A percentile compares a stretch with the other conserved stretches of the same genome.
These are phyloP conservation scores for Yponomeuta evonymella DNA, from an alignment of 2,888 invertebrate species.

Conservation along the genomic window DNA sequence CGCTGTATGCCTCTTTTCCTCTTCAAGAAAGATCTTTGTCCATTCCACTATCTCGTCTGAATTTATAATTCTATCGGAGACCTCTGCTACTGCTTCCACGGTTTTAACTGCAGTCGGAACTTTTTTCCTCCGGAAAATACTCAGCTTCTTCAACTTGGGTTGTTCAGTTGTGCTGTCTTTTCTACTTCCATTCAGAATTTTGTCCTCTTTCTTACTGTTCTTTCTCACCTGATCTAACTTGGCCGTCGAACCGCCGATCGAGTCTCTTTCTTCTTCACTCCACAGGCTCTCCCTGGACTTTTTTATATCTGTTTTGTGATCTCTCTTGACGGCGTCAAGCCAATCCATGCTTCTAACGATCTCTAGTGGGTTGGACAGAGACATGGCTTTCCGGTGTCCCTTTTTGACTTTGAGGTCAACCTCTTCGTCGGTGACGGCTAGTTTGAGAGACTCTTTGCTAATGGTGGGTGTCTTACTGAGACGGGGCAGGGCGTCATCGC, in stretches of 20 bases:
- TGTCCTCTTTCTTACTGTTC: slow-evolving; percentile 62
- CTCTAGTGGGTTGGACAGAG: slow-evolving; percentile 67
- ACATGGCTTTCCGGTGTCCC: slow-evolving; percentile 68
- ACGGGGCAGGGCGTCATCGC: slow-evolving; percentile 59
- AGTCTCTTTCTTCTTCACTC: slow-evolving; percentile 68
- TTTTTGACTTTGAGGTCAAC: slow-evolving; percentile 51
- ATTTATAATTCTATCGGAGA: slow-evolving; percentile 40
- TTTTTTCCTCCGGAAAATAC: slow-evolving; percentile 63
- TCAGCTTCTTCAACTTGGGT: slow-evolving; percentile 58
- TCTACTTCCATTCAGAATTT: slow-evolving; percentile 43
- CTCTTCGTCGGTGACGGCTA: slow-evolving; percentile 68
- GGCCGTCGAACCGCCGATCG: slow-evolving; percentile 55
- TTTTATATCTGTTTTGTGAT: slow-evolving; percentile 62
- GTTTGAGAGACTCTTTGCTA: slow-evolving; percentile 67
- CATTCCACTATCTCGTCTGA: slow-evolving; percentile 54
- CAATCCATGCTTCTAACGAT: slow-evolving; percentile 64
- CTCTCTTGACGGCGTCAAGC: slow-evolving; percentile 58
- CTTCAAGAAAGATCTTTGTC: slow-evolving; percentile 60
- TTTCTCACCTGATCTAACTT: slow-evolving; percentile 57
- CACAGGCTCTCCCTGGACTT: slow-evolving; percentile 69
- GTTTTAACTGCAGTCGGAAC: slow-evolving; percentile 52
- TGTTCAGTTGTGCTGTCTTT: slow-evolving; percentile 48
- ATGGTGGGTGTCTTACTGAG: slow-evolving; percentile 60
- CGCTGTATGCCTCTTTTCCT: slow-evolving; percentile 54
- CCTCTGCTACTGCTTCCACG: slow-evolving; percentile 60